These are phyloP conservation scores for Orthosia gothica DNA, from an alignment of 2,888 invertebrate genomes.

Conservation along the genomic window DNA sequence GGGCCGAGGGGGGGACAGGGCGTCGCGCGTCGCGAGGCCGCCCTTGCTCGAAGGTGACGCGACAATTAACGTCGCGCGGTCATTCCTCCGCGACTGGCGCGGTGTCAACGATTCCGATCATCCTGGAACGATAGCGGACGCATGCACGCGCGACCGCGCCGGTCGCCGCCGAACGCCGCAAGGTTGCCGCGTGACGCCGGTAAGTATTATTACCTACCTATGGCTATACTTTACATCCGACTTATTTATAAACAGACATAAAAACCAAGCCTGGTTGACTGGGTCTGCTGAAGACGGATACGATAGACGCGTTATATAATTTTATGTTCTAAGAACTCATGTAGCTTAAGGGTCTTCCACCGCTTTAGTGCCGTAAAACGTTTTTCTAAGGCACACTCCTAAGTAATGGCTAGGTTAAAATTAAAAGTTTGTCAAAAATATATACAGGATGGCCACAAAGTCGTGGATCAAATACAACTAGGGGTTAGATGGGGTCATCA, in stretches of 20 bases:
- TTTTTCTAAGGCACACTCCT: no score
- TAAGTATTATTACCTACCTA: constrained; percentile 52
- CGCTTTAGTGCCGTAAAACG: no score
- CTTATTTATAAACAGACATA: constrained; percentile 55
- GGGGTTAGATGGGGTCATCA: no score
- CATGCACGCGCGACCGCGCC: constrained; percentile 68
- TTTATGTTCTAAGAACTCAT: neutral
- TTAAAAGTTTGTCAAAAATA: no score
- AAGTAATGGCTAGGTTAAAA: no score
- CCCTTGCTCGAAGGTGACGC: constrained; percentile 89
- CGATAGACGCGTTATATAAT: constrained; percentile 7
- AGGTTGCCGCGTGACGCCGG: constrained; percentile 67
- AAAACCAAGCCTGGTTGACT: constrained; percentile 53
- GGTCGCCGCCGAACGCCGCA: constrained; percentile 61
- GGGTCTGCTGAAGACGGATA: constrained; percentile 20
- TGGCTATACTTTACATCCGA: constrained; percentile 31
- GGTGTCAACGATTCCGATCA: constrained; percentile 90
- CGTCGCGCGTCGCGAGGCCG: constrained; percentile 79
- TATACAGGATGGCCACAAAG: no score
- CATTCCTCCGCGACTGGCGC: constrained; percentile 87
- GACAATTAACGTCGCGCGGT: constrained; percentile 90
- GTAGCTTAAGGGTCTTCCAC: no score
- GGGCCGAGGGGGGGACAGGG: constrained; percentile 55
- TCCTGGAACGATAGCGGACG: constrained; percentile 84
- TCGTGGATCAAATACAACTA: no score